Percentiles rank a stretch among this genome's conserved stretches.
phyloP scores from a whole-genome alignment of 2,113 vertebrate species.

The Dasyurus viverrinus region DNA sequence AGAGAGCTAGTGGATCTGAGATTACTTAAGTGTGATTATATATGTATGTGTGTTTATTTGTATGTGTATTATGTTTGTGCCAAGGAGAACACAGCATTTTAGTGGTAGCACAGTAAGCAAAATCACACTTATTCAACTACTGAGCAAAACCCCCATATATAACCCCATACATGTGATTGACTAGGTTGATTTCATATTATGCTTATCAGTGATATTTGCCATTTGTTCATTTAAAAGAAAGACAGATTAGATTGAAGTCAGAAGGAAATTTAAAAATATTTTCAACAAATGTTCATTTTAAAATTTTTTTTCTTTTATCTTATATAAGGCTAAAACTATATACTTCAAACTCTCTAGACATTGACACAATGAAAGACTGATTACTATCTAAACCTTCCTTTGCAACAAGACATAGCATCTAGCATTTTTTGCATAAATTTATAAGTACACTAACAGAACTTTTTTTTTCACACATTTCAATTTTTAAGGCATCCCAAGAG shows the following conservation, averaged over 20 bases:
- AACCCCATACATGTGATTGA: neutral
- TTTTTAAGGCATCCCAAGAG: constrained; percentile 39
- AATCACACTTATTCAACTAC: neutral
- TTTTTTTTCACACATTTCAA: neutral
- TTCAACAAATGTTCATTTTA: neutral
- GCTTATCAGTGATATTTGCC: neutral
- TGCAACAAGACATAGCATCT: neutral
- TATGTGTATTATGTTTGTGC: neutral
- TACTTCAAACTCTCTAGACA: constrained; percentile 28
- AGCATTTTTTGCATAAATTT: neutral
- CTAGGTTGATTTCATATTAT: neutral
- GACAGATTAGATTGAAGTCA: neutral
- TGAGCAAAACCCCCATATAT: neutral
- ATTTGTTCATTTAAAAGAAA: constrained; percentile 1
- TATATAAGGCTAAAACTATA: neutral
- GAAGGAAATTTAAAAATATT: constrained; percentile 2
- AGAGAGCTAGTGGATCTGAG: neutral
- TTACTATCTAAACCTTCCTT: neutral
- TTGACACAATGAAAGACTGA: constrained; percentile 29
- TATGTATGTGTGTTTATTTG: neutral
- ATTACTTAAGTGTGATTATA: neutral
- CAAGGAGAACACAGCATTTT: neutral
- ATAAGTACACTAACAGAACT: neutral
- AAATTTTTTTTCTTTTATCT: neutral
- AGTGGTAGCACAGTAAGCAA: neutral